phyloP scores from a whole-genome alignment of 2,888 invertebrate species.

The Heliconius hortense region DNA sequence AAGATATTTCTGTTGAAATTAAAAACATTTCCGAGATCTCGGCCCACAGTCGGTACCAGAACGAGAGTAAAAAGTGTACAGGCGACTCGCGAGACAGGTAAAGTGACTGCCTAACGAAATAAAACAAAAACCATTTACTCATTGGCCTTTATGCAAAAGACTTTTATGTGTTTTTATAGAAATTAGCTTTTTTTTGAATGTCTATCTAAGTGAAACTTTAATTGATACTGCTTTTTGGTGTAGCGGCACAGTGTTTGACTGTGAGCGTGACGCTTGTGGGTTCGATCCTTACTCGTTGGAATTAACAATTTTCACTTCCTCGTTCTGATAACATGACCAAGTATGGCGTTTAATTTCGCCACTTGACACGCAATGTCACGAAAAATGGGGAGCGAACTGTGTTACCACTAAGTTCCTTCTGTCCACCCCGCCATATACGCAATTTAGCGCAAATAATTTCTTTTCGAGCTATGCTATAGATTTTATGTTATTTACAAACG shows the following conservation, averaged over 20 bases:
- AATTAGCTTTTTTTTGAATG: background rate
- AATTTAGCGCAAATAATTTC: no score
- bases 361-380: background rate
- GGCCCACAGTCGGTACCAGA: slow-evolving; percentile 14
- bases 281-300: background rate
- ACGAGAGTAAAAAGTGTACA: slow-evolving; percentile 32
- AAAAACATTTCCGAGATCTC: slow-evolving; percentile 33
- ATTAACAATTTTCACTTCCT: background rate
- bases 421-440: no score
- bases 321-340: background rate
- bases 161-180: slow-evolving; percentile 12
- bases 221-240: background rate
- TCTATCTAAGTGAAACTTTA: background rate
- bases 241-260: background rate
- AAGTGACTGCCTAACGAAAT: slow-evolving; percentile 26
- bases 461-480: background rate
- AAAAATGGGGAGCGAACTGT: no score
- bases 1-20: slow-evolving; percentile 31
- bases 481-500: background rate
- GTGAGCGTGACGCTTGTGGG: background rate
- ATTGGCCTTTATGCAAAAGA: slow-evolving; percentile 22
- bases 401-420: no score
- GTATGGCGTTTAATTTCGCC: background rate
- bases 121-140: slow-evolving; percentile 16
- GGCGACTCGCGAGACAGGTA: slow-evolving; percentile 27